Evolutionary conservation across 2,113 vertebrate species (phyloP).

Genomic region (Heloderma charlesbogerti): DNA sequence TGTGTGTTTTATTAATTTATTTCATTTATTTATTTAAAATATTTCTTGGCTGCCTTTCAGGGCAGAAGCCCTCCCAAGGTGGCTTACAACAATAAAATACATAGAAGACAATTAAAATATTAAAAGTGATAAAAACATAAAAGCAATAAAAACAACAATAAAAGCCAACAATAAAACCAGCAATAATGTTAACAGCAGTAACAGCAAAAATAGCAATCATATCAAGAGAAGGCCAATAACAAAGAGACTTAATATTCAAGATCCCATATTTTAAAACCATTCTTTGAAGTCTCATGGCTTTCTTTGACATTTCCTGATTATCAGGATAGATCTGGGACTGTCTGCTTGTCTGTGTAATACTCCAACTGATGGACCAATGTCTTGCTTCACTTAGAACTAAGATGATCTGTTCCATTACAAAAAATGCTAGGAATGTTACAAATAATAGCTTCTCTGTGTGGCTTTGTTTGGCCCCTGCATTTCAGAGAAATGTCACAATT

Average conservation of each 20-base stretch:
- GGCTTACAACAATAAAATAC: no score
- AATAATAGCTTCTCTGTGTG: neutral
- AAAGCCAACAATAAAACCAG: no score
- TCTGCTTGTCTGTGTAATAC: neutral
- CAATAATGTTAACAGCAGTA: no score
- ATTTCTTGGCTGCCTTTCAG: no score
- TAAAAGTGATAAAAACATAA: no score
- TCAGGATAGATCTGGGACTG: neutral
- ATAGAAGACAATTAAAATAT: no score
- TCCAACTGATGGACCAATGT: neutral
- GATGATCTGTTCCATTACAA: neutral
- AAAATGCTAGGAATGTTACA: constrained; percentile 4
- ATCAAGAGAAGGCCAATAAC: no score
- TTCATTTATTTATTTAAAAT: no score
- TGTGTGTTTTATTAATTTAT: neutral
- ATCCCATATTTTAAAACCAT: neutral
- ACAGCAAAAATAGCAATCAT: no score
- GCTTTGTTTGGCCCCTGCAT: constrained; percentile 3
- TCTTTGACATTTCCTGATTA: neutral
- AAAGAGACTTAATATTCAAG: neutral
- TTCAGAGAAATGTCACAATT: constrained; percentile 5
- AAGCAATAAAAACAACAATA: no score
- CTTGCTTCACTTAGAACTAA: neutral
- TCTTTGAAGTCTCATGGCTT: neutral
- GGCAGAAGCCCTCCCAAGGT: no score